Evolutionary conservation across 2,888 invertebrate species (phyloP), one percentile per base, ranked within the genome.

Genomic region (Lobophora halterata): DNA sequence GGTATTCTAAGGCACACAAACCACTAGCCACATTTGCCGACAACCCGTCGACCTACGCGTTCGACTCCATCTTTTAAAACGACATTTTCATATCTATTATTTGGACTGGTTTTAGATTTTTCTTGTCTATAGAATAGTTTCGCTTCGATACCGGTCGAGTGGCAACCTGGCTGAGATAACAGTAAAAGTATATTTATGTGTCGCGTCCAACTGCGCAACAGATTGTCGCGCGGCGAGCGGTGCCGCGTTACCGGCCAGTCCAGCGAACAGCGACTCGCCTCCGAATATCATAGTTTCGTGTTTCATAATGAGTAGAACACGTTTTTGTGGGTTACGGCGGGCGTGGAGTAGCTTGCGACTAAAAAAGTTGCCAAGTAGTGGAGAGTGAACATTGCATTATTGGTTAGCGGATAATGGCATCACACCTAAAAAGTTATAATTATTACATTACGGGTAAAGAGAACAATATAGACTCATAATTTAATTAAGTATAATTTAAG

Each of bases 241-340:
- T 46, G 31, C 58, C 59, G 11, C 62, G 46, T 61, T n/a, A n/a
- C n/a, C n/a, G n/a, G n/a, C n/a, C n/a, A n/a, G n/a, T n/a, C n/a
- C n/a, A n/a, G n/a, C n/a, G n/a, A n/a, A n/a, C n/a, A 61, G 65
- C 75, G 66, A 75, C 71, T 76, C 66, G 61, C 65, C 71, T 78
- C 67, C 61, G 66, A 80, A 82, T 80, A 79, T 82, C 80, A 79
- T 79, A 79, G 79, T 72, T 81, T 79, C 80, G 78, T 76, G 74
- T 85, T 85, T 82, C 83, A 82, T 85, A 85, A 85, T 80, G 81
- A 81, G 77, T 73, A 58, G 66, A 81, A 85, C 83, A 71, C 67
- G 81, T 83, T 83, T 76, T 74, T 65, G 74, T 73, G 63, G 77
- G 58, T 61, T 70, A 67, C 50, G 39, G 63, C 49, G 41, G 37